Evolutionary conservation across 1,140 invertebrate genomes (phyloP).

Genomic region (Lucilia sericata): DNA sequence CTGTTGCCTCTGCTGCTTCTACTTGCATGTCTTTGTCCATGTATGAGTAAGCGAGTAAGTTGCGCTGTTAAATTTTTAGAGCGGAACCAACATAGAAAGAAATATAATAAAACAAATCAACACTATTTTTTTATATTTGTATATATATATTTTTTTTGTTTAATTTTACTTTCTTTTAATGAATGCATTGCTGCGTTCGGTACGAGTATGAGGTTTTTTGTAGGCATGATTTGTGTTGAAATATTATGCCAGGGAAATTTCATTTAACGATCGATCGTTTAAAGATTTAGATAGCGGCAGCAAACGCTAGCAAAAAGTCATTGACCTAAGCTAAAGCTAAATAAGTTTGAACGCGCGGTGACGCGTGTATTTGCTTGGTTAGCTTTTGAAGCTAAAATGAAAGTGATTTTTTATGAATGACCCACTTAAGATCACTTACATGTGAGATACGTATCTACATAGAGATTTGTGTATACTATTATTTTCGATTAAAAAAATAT

Average conservation of each 20-base stretch:
- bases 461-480: too few relatives aligned
- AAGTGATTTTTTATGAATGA: constrained; percentile 12
- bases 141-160: background rate
- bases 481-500: too few relatives aligned
- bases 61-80: constrained; percentile 34
- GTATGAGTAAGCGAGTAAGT: background rate
- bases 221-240: constrained; percentile 39
- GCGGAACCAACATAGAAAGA: constrained; percentile 19
- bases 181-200: background rate
- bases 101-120: background rate
- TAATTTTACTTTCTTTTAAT: constrained; percentile 35
- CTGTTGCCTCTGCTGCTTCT: background rate
- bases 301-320: background rate
- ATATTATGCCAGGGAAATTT: constrained; percentile 37
- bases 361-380: background rate
- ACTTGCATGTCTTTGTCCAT: background rate
- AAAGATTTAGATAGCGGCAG: background rate
- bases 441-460: too few relatives aligned
- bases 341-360: background rate
- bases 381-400: constrained; percentile 33
- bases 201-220: background rate
- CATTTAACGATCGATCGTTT: background rate
- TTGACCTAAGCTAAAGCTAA: background rate
- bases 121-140: too few relatives aligned
- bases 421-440: constrained; percentile 14